These are phyloP conservation scores for Scyliorhinus canicula DNA, from an alignment of 2,797 vertebrate genomes.

Conservation along the genomic window DNA sequence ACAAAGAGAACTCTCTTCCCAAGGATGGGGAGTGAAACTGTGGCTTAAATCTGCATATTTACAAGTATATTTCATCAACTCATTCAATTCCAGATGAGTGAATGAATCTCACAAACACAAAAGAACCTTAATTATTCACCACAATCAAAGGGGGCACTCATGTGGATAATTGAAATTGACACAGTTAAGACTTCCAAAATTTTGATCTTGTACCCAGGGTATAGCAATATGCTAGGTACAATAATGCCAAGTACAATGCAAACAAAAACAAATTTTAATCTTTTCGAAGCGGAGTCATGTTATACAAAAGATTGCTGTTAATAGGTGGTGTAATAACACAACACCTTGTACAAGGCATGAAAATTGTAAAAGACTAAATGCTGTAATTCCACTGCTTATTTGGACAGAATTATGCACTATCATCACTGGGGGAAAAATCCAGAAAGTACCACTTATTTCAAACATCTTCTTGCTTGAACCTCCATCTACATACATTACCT, in stretches of 20 bases:
- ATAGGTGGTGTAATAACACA: not conserved
- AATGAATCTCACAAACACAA: not conserved
- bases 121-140: not conserved
- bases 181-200: not conserved
- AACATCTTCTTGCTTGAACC: not conserved
- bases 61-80: not conserved
- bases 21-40: not conserved
- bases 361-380: not conserved
- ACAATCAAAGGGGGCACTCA: not conserved
- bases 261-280: slow-evolving; percentile 19
- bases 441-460: not conserved
- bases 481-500: not conserved
- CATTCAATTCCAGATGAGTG: not conserved
- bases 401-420: not conserved
- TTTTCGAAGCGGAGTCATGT: not conserved
- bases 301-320: not conserved
- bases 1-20: not conserved
- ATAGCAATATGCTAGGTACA: not conserved
- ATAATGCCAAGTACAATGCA: not conserved
- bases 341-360: not conserved
- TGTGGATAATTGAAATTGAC: slow-evolving; percentile 18
- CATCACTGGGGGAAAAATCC: not conserved
- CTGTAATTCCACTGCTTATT: not conserved
- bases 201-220: not conserved
- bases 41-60: not conserved